Evolutionary conservation across 2,113 vertebrate genomes (phyloP).

Genomic region (Stomatorhinus ivindoensis): DNA sequence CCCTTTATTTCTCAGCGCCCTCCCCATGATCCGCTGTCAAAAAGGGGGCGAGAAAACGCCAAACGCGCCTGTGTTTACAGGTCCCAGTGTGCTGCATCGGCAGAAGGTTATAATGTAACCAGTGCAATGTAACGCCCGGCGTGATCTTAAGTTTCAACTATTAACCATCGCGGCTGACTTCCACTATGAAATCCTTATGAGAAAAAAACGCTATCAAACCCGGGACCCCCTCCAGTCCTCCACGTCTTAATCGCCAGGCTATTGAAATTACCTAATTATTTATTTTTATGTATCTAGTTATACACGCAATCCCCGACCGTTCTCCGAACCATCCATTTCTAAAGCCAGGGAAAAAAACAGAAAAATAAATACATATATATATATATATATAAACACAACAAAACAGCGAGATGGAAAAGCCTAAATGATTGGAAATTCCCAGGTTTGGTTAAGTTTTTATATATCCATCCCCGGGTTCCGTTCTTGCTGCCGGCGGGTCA

Average conservation of each 20-base stretch:
- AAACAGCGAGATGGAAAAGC: not conserved
- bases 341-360: slow-evolving; percentile 31
- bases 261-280: slow-evolving; percentile 39
- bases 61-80: slow-evolving; percentile 30
- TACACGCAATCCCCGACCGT: slow-evolving; percentile 42
- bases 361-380: not conserved
- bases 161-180: slow-evolving; percentile 39
- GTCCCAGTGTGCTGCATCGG: slow-evolving; percentile 32
- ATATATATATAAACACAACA: not conserved
- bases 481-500: slow-evolving; percentile 47
- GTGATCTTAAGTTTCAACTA: slow-evolving; percentile 42
- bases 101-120: slow-evolving; percentile 19
- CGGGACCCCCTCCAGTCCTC: slow-evolving; percentile 47
- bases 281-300: slow-evolving; percentile 41
- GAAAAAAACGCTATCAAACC: slow-evolving; percentile 30
- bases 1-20: slow-evolving; percentile 57
- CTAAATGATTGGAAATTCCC: slow-evolving; percentile 41
- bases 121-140: slow-evolving; percentile 34
- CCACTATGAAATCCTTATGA: slow-evolving; percentile 32
- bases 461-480: slow-evolving; percentile 53
- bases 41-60: slow-evolving; percentile 27
- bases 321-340: slow-evolving; percentile 47
- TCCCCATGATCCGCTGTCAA: slow-evolving; percentile 57
- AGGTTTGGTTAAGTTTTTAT: slow-evolving; percentile 50
- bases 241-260: slow-evolving; percentile 56